These are phyloP conservation scores for Pangasianodon hypophthalmus DNA, from an alignment of 2,113 vertebrate species.

Conservation along the genomic window DNA sequence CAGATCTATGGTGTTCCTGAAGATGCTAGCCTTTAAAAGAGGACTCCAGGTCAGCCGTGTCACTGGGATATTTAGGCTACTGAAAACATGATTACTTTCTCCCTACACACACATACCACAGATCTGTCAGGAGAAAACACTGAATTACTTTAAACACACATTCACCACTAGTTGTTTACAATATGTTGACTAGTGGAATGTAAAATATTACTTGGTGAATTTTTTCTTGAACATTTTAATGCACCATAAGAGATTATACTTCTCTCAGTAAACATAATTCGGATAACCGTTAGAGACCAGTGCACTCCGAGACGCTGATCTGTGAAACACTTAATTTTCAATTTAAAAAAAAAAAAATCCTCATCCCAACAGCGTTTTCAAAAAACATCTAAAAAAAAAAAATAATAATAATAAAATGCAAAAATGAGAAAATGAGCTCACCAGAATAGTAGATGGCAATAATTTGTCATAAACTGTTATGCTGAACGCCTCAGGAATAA, in stretches of 20 bases:
- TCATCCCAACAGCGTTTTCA: background rate
- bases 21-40: no score
- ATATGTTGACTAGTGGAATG: background rate
- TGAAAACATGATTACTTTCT: background rate
- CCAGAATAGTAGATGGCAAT: no score
- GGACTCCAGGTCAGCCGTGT: no score
- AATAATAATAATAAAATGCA: no score
- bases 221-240: background rate
- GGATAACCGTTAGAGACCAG: background rate
- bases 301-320: background rate
- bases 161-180: background rate
- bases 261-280: background rate
- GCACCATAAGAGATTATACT: background rate
- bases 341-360: no score
- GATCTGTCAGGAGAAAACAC: no score
- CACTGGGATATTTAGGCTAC: background rate
- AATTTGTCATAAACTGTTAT: no score
- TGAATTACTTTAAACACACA: no score
- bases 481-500: no score
- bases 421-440: no score
- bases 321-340: background rate
- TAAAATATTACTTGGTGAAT: background rate
- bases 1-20: no score
- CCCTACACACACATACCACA: background rate
- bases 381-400: no score